Percentiles rank a stretch among this genome's conserved stretches.
phyloP scores from a whole-genome alignment of 2,113 vertebrate species.

The Cephalopterus ornatus region DNA sequence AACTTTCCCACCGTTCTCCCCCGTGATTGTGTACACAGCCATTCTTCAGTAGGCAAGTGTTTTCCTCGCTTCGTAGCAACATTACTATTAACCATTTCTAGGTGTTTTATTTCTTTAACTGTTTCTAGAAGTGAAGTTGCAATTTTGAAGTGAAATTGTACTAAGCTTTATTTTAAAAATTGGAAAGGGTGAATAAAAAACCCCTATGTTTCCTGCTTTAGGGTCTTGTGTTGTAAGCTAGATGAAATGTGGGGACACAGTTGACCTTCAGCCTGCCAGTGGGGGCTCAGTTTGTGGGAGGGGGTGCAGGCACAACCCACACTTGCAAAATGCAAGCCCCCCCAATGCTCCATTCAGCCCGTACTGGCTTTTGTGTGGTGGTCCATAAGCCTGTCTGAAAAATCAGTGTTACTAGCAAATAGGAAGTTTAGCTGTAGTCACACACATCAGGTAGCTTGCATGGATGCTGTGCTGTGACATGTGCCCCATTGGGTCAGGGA shows the following conservation, averaged over 20 bases:
- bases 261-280: background rate
- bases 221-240: background rate
- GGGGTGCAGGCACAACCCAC: background rate
- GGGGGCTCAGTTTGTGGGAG: background rate
- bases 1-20: background rate
- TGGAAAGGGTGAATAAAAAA: background rate
- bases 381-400: background rate
- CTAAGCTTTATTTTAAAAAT: background rate
- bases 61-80: background rate
- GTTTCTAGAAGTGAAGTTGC: background rate
- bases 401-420: accelerated
- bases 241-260: background rate
- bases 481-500: background rate
- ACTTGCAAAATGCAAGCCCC: background rate
- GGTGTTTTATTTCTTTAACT: background rate
- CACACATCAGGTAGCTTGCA: accelerated
- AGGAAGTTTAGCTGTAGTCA: accelerated
- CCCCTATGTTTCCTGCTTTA: accelerated
- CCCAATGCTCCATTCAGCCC: accelerated
- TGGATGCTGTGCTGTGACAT: background rate
- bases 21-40: accelerated
- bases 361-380: background rate
- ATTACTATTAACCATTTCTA: background rate
- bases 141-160: background rate
- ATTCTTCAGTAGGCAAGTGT: background rate